Evolutionary conservation across 2,797 vertebrate genomes (phyloP).

Genomic region (Arctocebus calabarensis): DNA sequence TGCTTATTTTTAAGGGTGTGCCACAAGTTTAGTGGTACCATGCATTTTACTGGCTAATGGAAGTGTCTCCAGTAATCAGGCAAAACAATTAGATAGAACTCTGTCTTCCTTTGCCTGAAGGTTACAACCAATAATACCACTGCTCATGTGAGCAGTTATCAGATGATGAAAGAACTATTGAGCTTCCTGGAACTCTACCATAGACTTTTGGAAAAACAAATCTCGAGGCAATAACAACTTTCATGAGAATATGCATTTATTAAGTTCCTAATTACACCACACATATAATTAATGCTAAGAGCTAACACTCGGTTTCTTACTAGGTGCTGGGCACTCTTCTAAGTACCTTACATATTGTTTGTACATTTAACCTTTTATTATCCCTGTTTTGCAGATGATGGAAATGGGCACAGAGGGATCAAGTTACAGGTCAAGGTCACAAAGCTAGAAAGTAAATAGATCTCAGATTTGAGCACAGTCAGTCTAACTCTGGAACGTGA

Average conservation of each 20-base stretch:
- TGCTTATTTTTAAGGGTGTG: background rate
- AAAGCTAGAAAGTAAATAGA: background rate
- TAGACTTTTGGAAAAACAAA: background rate
- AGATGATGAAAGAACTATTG: background rate
- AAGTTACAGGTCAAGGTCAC: background rate
- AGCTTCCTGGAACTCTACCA: background rate
- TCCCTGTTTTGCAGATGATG: background rate
- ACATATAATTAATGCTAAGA: background rate
- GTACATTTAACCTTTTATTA: background rate
- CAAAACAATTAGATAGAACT: background rate
- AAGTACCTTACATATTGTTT: background rate
- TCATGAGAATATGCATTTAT: background rate
- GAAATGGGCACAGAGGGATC: background rate
- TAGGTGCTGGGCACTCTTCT: background rate
- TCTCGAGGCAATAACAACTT: background rate
- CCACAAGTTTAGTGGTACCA: background rate
- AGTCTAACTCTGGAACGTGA: background rate
- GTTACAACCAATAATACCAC: background rate
- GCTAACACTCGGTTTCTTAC: background rate
- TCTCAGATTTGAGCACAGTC: background rate
- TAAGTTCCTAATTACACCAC: background rate
- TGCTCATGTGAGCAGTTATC: background rate
- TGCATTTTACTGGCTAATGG: background rate
- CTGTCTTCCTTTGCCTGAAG: background rate
- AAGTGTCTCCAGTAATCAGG: background rate